Conservation (phyloP, 1,140 invertebrate species). For the Drosophila ironensis region DNA sequence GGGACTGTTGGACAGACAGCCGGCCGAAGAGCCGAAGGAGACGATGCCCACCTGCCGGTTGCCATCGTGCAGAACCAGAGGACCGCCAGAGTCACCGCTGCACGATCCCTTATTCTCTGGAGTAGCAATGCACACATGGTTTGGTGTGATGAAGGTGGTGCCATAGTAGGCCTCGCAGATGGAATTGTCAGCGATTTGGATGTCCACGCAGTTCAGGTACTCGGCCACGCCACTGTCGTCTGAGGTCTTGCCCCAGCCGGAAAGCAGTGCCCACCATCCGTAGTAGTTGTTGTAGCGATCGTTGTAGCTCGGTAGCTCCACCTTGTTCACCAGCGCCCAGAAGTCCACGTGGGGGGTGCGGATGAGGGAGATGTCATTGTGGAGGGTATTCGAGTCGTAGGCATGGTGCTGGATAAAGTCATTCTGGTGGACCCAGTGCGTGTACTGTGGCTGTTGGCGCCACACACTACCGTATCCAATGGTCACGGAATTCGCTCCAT, state of each 20-base stretch:
- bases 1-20: constrained; percentile 77
- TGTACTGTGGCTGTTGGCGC: constrained; percentile 20
- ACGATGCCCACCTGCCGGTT: constrained; percentile 82
- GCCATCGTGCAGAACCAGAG: constrained; percentile 81
- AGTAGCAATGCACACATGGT: constrained; percentile 51
- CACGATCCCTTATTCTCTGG: constrained; percentile 50
- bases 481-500: constrained; percentile 31
- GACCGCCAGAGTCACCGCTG: constrained; percentile 83
- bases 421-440: constrained; percentile 4
- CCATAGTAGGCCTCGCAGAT: constrained; percentile 26
- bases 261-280: constrained; percentile 40
- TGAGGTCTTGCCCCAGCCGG: constrained; percentile 42
- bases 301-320: constrained; percentile 35
- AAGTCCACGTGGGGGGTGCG: constrained; percentile 33
- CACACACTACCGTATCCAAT: constrained; percentile 22
- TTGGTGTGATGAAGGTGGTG: constrained; percentile 16
- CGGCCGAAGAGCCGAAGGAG: constrained; percentile 50
- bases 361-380: constrained; percentile 44
- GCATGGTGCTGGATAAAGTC: constrained; percentile 16
- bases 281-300: constrained; percentile 28
- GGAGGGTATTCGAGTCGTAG: constrained; percentile 3
- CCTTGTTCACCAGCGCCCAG: constrained; percentile 36
- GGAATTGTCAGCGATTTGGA: constrained; percentile 26
- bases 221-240: constrained; percentile 3
- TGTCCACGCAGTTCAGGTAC: constrained; percentile 31